These are phyloP conservation scores for Oncorhynchus keta DNA, from an alignment of 2,113 vertebrate species.

Conservation along the genomic window DNA sequence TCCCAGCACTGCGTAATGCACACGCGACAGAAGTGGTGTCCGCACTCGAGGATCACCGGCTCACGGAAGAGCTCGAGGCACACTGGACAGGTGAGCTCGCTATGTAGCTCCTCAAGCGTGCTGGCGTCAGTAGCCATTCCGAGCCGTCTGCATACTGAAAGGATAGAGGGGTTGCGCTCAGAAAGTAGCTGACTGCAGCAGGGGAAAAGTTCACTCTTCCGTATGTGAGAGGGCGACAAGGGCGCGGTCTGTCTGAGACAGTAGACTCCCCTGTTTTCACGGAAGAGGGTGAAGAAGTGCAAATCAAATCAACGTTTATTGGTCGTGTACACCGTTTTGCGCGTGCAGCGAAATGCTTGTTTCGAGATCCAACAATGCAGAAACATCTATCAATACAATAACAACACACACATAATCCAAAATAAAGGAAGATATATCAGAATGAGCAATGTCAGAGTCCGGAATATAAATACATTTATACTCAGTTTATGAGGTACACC, in stretches of 20 bases:
- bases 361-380: too few relatives aligned
- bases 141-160: not conserved
- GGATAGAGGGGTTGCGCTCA: not conserved
- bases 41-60: slow-evolving; percentile 85
- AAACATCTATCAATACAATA: too few relatives aligned
- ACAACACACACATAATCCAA: too few relatives aligned
- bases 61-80: slow-evolving; percentile 81
- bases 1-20: slow-evolving; percentile 82
- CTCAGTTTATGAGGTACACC: too few relatives aligned
- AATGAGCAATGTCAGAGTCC: too few relatives aligned
- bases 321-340: not conserved
- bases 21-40: slow-evolving; percentile 83
- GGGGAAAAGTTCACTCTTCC: not conserved
- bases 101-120: slow-evolving; percentile 71
- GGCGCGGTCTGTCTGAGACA: slow-evolving; percentile 38
- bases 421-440: too few relatives aligned
- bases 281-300: slow-evolving; percentile 32
- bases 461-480: too few relatives aligned
- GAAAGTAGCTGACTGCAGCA: not conserved
- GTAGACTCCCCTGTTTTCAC: slow-evolving; percentile 25
- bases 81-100: slow-evolving; percentile 83
- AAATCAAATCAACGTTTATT: slow-evolving; percentile 35
- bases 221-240: slow-evolving; percentile 2
- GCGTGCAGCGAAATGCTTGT: too few relatives aligned
- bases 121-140: slow-evolving; percentile 63